Evolutionary conservation across 2,888 invertebrate species (phyloP).

Genomic region (Lepeophtheirus nordmannii): DNA sequence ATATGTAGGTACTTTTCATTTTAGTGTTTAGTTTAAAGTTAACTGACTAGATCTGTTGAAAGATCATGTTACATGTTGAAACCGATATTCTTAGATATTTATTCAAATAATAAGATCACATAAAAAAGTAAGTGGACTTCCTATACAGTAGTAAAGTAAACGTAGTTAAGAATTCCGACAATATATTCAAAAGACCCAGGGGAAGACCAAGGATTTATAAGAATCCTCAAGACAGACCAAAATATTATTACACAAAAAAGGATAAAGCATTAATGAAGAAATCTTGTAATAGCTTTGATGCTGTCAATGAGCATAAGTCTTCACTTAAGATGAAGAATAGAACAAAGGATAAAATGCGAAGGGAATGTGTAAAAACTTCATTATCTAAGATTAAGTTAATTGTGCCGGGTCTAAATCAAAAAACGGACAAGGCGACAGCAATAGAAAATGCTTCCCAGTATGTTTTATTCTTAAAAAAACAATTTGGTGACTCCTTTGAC

Average conservation of each 20-base stretch:
- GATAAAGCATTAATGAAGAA: background rate
- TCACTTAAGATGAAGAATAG: background rate
- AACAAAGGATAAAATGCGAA: background rate
- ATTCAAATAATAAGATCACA: too few species aligned
- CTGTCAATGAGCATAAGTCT: background rate
- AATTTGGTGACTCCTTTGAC: background rate
- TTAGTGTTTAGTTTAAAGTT: too few species aligned
- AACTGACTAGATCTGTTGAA: too few species aligned
- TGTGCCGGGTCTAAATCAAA: background rate
- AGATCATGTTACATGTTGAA: too few species aligned
- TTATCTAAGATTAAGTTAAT: background rate
- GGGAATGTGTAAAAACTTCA: background rate
- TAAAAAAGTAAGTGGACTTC: too few species aligned
- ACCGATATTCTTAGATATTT: too few species aligned
- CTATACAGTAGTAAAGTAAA: too few species aligned
- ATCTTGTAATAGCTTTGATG: background rate
- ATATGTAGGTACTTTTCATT: too few species aligned
- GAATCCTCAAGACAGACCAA: background rate
- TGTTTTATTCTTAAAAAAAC: background rate
- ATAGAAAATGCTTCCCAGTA: conserved; percentile 1
- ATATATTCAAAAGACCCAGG: background rate
- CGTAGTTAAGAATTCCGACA: background rate
- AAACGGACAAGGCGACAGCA: background rate
- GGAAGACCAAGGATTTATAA: background rate
- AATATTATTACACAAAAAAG: background rate